These are phyloP conservation scores for Falco berigora DNA, from an alignment of 2,797 vertebrate genomes.

Conservation along the genomic window DNA sequence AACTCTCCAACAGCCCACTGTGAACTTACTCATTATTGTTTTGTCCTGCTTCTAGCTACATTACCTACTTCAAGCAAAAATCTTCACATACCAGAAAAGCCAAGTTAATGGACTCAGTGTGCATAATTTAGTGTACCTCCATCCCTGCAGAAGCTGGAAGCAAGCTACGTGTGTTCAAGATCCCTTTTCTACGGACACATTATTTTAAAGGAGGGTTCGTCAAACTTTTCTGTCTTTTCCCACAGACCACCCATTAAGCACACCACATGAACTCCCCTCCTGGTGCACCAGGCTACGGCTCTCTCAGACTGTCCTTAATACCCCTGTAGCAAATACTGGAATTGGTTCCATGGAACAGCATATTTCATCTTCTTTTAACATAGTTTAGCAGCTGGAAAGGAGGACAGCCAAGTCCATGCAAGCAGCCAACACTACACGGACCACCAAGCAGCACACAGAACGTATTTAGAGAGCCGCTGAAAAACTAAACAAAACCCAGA, in stretches of 20 bases:
- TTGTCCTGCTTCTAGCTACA: neutral
- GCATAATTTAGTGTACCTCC: neutral
- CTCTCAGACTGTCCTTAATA: neutral
- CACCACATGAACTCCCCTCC: neutral
- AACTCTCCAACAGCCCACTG: neutral
- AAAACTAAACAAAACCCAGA: neutral
- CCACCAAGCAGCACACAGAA: slow-evolving; percentile 30
- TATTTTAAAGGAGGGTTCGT: neutral
- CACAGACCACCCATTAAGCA: slow-evolving; percentile 17
- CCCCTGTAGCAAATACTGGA: neutral
- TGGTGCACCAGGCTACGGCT: neutral
- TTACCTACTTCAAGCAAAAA: neutral
- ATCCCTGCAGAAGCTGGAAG: neutral
- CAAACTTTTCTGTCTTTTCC: neutral
- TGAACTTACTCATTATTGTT: neutral
- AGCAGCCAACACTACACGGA: neutral
- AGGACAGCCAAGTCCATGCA: neutral
- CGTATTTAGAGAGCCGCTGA: neutral
- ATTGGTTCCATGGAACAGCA: neutral
- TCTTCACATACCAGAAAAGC: neutral
- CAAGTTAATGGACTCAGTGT: neutral
- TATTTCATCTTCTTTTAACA: slow-evolving; percentile 1
- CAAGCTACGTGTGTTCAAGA: neutral
- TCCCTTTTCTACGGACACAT: neutral
- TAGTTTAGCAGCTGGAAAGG: slow-evolving; percentile 35